Evolutionary conservation across 2,888 invertebrate species (phyloP), one percentile per base, ranked within the genome.

Genomic region (Furcula furcula): DNA sequence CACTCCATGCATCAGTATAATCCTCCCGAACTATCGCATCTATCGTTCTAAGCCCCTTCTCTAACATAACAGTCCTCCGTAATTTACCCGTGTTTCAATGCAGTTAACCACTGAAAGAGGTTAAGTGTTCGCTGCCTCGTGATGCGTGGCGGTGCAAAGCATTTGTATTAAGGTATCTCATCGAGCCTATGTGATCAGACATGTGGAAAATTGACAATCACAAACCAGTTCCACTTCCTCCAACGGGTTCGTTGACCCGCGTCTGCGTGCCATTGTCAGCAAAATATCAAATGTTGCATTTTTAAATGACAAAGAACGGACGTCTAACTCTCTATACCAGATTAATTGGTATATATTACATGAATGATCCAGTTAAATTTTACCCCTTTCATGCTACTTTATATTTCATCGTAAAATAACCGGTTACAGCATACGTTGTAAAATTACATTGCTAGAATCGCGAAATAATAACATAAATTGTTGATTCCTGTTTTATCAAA

Each of bases 91-190:
- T 44, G 42, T 62, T 69, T 77, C 77, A 81, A 76, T 84, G 83
- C 82, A 84, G 83, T 76, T 80, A 77, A 75, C 74, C 56, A 76
- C 73, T 78, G 63, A 86, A 81, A 65, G 80, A 80, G 85, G 85
- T 84, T 86, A 84, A 83, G 82, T 76, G 73, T 64, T 69, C 53
- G 55, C 65, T 71, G 71, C 69, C 72, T 64, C 68, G 54, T 69
- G 73, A 79, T 76, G 79, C 77, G 71, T 71, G 68, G 77, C 77
- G 80, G 76, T 82, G 76, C 68, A 69, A 63, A 71, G 62, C 66
- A 71, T 78, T 73, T 65, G 66, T 75, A 76, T 72, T 70, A 72
- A 67, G 60, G 54, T 65, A 70, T 64, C 58, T 43, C 57, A 58
- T 57, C 46, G 46, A 56, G 58, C 37, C 47, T 62, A 51, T 67